Evolutionary conservation across 2,888 invertebrate species (phyloP).

Genomic region (Lapara coniferarum): DNA sequence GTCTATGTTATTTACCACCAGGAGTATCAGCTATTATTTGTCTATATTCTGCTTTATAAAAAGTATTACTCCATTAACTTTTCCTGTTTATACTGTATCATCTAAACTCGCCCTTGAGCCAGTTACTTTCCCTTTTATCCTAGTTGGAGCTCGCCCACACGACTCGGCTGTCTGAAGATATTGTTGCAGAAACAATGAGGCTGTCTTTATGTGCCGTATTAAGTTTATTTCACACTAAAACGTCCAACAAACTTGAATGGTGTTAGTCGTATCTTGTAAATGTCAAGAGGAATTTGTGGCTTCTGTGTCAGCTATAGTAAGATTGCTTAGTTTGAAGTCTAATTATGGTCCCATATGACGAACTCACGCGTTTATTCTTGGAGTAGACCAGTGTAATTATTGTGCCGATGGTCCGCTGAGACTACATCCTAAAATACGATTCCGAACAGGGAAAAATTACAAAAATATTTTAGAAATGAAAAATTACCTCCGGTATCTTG

Average conservation of each 20-base stretch:
- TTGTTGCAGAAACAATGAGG: not conserved
- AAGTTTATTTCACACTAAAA: not conserved
- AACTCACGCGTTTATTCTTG: too few relatives aligned
- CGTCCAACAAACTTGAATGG: not conserved
- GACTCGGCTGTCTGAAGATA: not conserved
- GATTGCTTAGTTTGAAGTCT: too few relatives aligned
- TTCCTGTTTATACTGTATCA: not conserved
- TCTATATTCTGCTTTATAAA: not conserved
- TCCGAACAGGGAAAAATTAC: too few relatives aligned
- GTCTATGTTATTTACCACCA: too few relatives aligned
- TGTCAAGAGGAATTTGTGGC: not conserved
- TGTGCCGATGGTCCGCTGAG: not conserved
- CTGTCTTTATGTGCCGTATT: not conserved
- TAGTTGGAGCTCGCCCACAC: not conserved
- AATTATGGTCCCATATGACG: too few relatives aligned
- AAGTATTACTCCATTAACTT: not conserved
- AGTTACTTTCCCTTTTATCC: conserved; percentile 2
- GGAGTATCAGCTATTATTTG: too few relatives aligned
- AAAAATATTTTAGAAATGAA: too few relatives aligned
- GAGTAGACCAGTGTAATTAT: too few relatives aligned
- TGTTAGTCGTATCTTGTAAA: not conserved
- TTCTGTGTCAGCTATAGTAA: too few relatives aligned
- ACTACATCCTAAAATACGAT: not conserved
- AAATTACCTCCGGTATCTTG: too few relatives aligned
- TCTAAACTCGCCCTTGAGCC: not conserved